Evolutionary conservation across 2,113 vertebrate species (phyloP).

Genomic region (Phasianus colchicus): DNA sequence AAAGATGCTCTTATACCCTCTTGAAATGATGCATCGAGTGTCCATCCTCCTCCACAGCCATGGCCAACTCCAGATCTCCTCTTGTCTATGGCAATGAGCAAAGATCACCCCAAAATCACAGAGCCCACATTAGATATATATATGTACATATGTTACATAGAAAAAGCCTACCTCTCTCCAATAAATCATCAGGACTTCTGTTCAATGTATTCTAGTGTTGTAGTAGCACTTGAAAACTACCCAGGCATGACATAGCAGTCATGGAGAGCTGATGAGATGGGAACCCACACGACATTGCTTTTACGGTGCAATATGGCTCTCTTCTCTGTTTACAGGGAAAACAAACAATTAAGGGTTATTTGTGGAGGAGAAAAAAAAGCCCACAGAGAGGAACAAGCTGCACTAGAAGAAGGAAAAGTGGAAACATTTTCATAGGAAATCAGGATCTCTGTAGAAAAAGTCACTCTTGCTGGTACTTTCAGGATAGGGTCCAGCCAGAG

Average conservation of each 20-base stretch:
- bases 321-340: constrained; percentile 25
- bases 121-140: background rate
- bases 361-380: background rate
- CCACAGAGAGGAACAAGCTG: constrained; percentile 6
- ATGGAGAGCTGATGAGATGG: constrained; percentile 47
- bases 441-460: background rate
- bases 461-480: background rate
- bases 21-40: background rate
- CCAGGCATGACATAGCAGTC: constrained; percentile 28
- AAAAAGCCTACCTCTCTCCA: background rate
- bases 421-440: background rate
- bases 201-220: background rate
- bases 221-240: constrained; percentile 24
- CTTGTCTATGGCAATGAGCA: background rate
- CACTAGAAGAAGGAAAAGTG: background rate
- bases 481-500: background rate
- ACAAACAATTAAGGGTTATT: constrained; percentile 59
- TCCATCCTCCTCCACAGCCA: background rate
- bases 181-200: background rate
- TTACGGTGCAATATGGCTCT: constrained; percentile 53
- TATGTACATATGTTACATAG: background rate
- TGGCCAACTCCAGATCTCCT: background rate
- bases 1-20: background rate
- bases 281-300: constrained; percentile 49
- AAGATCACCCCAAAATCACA: background rate